Conservation (phyloP, 2,888 invertebrate species). For the Meteorus cinctellus region DNA sequence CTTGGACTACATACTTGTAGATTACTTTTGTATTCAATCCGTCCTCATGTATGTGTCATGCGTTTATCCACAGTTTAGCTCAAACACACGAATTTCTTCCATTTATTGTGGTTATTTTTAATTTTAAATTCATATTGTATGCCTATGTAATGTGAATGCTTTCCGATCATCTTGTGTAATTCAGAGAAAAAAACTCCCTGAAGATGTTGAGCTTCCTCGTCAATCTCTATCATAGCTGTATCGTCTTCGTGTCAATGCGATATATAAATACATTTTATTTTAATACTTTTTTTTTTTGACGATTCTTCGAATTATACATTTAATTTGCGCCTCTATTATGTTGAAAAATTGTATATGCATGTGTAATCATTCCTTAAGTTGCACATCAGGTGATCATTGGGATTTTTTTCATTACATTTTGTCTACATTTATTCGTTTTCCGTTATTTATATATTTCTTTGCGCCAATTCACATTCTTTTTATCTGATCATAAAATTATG, state of each 20-base stretch:
- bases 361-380: constrained; percentile 34
- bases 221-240: constrained; percentile 36
- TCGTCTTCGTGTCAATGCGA: constrained; percentile 30
- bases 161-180: constrained; percentile 46
- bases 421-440: not conserved
- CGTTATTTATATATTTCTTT: not conserved
- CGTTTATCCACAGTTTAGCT: constrained; percentile 37
- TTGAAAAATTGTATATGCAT: constrained; percentile 56
- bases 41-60: constrained; percentile 38
- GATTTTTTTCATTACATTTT: constrained; percentile 12
- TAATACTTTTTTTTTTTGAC: constrained; percentile 17
- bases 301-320: constrained; percentile 30
- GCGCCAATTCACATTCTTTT: not conserved
- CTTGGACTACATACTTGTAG: not conserved
- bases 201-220: constrained; percentile 36
- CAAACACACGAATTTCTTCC: not conserved
- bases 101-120: constrained; percentile 17
- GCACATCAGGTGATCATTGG: constrained; percentile 22
- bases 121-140: constrained; percentile 28
- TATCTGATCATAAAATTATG: not conserved
- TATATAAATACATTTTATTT: constrained; percentile 31
- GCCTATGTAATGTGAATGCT: constrained; percentile 41
- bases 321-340: constrained; percentile 46
- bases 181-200: not conserved
- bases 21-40: constrained; percentile 27